These are phyloP conservation scores for Hexactinellida sp. DNA, from an alignment of 37 sponge, comb jelly and placozoan species.

Conservation along the genomic window DNA sequence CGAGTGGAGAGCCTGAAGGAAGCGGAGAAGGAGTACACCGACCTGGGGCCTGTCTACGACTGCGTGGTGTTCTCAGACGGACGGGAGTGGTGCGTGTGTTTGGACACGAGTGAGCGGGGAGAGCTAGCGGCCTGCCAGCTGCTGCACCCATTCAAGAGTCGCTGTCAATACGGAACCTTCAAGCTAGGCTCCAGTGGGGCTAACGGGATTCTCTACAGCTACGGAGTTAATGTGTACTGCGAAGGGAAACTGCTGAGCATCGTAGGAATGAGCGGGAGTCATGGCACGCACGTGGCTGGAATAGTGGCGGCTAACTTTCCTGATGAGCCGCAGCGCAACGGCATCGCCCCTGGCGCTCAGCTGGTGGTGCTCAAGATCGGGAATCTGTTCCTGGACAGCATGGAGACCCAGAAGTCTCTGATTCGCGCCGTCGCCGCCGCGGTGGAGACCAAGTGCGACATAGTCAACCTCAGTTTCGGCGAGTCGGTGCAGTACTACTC, in stretches of 20 bases:
- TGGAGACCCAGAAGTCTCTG: slow-evolving; percentile 74
- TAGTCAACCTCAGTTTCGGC: slow-evolving; percentile 85
- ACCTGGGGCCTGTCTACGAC: slow-evolving; percentile 69
- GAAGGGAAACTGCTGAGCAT: slow-evolving; percentile 61
- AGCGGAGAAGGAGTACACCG: slow-evolving; percentile 23
- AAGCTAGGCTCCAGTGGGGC: not conserved
- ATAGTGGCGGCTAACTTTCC: slow-evolving; percentile 77
- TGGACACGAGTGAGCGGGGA: slow-evolving; percentile 74
- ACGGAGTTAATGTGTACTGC: slow-evolving; percentile 68
- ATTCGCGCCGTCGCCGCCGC: slow-evolving; percentile 65
- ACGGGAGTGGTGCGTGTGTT: slow-evolving; percentile 41
- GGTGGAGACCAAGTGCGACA: slow-evolving; percentile 44
- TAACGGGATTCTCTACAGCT: slow-evolving; percentile 25
- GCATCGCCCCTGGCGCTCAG: slow-evolving; percentile 90
- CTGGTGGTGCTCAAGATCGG: slow-evolving; percentile 78
- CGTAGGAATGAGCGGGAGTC: slow-evolving; percentile 70
- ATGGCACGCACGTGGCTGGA: slow-evolving; percentile 93
- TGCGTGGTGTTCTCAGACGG: slow-evolving; percentile 87
- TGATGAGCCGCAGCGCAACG: slow-evolving; percentile 59
- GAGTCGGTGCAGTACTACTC: slow-evolving; percentile 47
- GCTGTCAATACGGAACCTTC: not conserved
- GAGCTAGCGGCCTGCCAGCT: slow-evolving; percentile 37
- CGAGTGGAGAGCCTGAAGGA: slow-evolving; percentile 45
- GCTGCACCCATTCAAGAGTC: slow-evolving; percentile 33
- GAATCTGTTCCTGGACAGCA: slow-evolving; percentile 58